A percentile compares a stretch with the other conserved stretches of the same genome.
Evolutionary conservation across 2,797 vertebrate species (phyloP).

Genomic region (Paramormyrops hopkinsi): DNA sequence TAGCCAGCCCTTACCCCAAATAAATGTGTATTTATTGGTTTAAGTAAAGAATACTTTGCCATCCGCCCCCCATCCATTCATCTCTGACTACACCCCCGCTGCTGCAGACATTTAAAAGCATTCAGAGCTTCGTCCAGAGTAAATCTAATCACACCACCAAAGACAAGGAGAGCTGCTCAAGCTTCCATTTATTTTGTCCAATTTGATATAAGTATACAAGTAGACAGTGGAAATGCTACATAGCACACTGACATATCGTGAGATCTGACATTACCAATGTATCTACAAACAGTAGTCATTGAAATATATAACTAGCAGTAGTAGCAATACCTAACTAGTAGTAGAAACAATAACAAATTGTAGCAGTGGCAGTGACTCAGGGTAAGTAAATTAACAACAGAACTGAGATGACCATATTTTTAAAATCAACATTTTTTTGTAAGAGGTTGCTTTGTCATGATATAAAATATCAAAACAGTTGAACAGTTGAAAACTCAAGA

Average conservation of each 20-base stretch:
- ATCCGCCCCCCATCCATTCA: not conserved
- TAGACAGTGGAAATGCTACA: slow-evolving; percentile 69
- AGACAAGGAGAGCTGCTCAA: not conserved
- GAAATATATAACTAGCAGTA: slow-evolving; percentile 67
- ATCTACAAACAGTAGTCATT: slow-evolving; percentile 70
- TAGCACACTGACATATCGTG: slow-evolving; percentile 71
- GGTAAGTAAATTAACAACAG: not conserved
- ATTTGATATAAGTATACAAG: slow-evolving; percentile 33
- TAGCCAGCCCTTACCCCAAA: not conserved
- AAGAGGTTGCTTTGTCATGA: not conserved
- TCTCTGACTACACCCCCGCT: not conserved
- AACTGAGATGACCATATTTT: not conserved
- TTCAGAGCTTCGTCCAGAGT: not conserved
- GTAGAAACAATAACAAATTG: slow-evolving; percentile 56
- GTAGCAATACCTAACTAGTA: slow-evolving; percentile 53
- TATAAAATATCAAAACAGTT: not conserved
- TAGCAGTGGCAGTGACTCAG: slow-evolving; percentile 36
- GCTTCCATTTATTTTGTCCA: slow-evolving; percentile 37
- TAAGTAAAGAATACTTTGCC: not conserved
- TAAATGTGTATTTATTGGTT: not conserved
- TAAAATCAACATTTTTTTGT: not conserved
- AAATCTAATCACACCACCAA: not conserved
- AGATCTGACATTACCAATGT: slow-evolving; percentile 65
- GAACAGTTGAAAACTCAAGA: slow-evolving; percentile 6
- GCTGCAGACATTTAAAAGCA: not conserved